phyloP scores from a whole-genome alignment of 2,113 vertebrate species.

The Nannospalax galili region DNA sequence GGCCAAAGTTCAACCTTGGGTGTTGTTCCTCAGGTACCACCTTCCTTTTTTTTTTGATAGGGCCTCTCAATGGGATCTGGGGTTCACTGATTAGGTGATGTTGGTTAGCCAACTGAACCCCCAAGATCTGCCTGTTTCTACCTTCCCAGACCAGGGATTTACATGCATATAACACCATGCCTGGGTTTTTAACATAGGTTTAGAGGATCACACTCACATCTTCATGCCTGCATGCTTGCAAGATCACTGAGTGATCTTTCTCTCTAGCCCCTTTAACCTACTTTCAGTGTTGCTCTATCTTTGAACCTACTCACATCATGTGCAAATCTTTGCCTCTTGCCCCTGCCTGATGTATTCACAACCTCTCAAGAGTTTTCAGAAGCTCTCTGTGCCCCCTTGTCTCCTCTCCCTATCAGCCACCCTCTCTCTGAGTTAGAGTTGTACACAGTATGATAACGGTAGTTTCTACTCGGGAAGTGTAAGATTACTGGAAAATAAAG shows the following conservation, averaged over 20 bases:
- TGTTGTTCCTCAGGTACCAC: background rate
- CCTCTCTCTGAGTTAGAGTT: background rate
- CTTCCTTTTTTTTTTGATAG: background rate
- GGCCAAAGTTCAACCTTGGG: background rate
- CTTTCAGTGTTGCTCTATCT: background rate
- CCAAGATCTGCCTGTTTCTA: background rate
- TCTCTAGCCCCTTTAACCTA: too few relatives aligned
- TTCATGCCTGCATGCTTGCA: background rate
- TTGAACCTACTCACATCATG: background rate
- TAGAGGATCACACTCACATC: background rate
- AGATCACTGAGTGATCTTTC: background rate
- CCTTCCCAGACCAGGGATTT: background rate
- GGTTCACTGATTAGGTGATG: background rate
- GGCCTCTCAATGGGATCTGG: background rate
- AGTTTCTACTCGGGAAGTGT: background rate
- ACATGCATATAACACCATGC: too few relatives aligned
- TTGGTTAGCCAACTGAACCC: background rate
- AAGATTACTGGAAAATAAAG: background rate
- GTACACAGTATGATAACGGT: background rate
- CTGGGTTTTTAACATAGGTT: background rate
- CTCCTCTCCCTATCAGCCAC: background rate
- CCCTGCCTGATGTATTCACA: background rate
- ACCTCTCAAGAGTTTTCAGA: background rate
- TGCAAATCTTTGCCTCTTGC: background rate
- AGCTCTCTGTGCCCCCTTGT: background rate